Percentiles rank a stretch among this genome's conserved stretches.
phyloP scores from a whole-genome alignment of 2,888 invertebrate genomes.

The Drosophila anomalata region DNA sequence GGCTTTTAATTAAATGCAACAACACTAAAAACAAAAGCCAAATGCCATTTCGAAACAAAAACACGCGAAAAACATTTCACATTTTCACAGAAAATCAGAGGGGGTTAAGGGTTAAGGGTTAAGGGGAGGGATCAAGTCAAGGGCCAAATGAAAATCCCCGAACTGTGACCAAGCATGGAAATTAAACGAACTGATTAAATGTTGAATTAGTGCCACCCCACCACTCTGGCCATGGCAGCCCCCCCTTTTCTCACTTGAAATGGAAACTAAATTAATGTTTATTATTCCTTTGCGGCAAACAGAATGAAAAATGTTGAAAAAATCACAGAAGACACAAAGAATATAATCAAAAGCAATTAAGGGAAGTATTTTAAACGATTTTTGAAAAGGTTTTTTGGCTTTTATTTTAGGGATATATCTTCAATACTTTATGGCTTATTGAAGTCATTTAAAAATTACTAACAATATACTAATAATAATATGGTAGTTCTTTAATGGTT shows the following conservation, averaged over 20 bases:
- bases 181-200: conserved; percentile 71
- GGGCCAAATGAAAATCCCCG: conserved; percentile 31
- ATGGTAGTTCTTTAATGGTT: neutral
- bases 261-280: conserved; percentile 34
- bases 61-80: neutral
- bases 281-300: conserved; percentile 24
- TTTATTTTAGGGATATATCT: neutral
- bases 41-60: conserved; percentile 12
- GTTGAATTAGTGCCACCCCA: conserved; percentile 53
- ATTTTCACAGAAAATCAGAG: neutral
- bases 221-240: neutral
- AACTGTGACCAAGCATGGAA: conserved; percentile 57
- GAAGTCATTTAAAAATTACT: too few species aligned
- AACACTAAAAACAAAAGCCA: conserved; percentile 53
- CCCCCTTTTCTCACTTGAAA: conserved; percentile 17
- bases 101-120: neutral
- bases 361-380: conserved; percentile 13
- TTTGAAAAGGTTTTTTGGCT: neutral
- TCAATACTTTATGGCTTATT: neutral
- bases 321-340: neutral
- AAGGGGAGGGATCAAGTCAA: conserved; percentile 35
- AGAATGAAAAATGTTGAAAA: neutral
- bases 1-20: conserved; percentile 78
- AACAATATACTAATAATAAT: too few species aligned
- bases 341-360: conserved; percentile 24